Evolutionary conservation across 2,888 invertebrate genomes (phyloP).

Genomic region (Lithophane ornitopus): DNA sequence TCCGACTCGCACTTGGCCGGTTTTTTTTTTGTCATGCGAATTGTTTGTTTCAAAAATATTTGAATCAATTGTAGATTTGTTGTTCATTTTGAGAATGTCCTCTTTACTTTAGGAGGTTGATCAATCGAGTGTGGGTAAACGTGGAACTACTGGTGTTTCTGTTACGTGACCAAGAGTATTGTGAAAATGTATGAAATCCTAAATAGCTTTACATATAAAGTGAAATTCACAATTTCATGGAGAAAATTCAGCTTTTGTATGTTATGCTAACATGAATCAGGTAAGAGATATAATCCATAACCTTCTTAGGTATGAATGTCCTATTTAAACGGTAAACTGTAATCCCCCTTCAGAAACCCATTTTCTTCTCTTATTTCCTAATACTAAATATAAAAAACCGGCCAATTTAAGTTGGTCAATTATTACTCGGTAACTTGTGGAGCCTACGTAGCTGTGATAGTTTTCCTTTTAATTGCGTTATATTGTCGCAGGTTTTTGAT

Average conservation of each 20-base stretch:
- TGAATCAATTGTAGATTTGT: neutral
- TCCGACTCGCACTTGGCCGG: no score
- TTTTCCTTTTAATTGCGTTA: no score
- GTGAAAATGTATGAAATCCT: constrained; percentile 34
- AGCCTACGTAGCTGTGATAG: no score
- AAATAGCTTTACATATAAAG: constrained; percentile 35
- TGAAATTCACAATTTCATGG: constrained; percentile 13
- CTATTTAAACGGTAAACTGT: neutral
- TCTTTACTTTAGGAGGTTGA: neutral
- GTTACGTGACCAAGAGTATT: neutral
- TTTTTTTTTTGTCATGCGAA: neutral
- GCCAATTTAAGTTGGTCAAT: no score
- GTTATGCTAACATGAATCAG: neutral
- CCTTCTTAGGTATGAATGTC: neutral
- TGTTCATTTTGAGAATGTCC: neutral
- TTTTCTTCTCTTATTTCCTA: neutral
- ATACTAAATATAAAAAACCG: neutral
- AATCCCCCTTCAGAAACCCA: neutral
- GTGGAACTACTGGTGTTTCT: constrained; percentile 4
- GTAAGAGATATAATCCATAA: neutral
- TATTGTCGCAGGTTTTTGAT: no score
- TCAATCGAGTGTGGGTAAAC: neutral
- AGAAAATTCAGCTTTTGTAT: constrained; percentile 7
- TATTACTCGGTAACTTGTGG: no score
- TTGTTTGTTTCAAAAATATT: neutral